Base-by-base conservation (phyloP, 2,888 invertebrate genomes). In the Athalia cordata region DNA sequence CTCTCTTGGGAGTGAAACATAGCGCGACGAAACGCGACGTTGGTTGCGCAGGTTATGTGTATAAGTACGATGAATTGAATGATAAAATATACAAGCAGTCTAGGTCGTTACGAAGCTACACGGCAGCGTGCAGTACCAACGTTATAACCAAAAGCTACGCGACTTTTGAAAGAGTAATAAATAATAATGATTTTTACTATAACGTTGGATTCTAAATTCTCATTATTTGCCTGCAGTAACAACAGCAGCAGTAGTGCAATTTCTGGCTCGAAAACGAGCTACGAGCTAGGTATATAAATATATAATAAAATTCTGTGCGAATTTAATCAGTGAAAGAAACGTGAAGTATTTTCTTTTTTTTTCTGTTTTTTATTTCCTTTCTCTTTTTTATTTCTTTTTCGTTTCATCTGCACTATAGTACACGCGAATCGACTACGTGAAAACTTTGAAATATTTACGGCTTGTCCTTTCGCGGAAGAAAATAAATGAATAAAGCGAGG, bases 61-160 rank as follows among this genome's bases (percentile, higher is more conserved):
- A 13, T 61, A 68, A 68, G 68, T 68, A 68, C 52, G n/a, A 68
- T 52, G 45, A 68, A 68, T 55, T 29, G 68, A 68, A 68, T 68
- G 55, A 50, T 68, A 55, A 68, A 68, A 68, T 68, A 68, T 68
- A 29, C 55, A 50, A 9, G 68, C 6, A n/a, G n/a, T 13, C 61
- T 3, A 6, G 68, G 43, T 68, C 52, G 68, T 55, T 68, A 55
- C 52, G 29, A 68, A 15, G 45, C 29, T 29, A 29, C 29, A 29
- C 29, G 29, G 29, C 29, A 29, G 1, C 29, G 29, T 29, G 29
- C 29, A 29, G 29, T 29, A 29, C 29, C 29, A 52, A 55, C 68
- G 52, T 68, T 55, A 68, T 29, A 68, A 29, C 55, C 45, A 68
- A 68, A 68, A 50, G 68, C 52, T 43, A 68, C 55, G 52, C 43